phyloP scores from a whole-genome alignment of 2,888 invertebrate species.

The Gandaritis pyraliata region DNA sequence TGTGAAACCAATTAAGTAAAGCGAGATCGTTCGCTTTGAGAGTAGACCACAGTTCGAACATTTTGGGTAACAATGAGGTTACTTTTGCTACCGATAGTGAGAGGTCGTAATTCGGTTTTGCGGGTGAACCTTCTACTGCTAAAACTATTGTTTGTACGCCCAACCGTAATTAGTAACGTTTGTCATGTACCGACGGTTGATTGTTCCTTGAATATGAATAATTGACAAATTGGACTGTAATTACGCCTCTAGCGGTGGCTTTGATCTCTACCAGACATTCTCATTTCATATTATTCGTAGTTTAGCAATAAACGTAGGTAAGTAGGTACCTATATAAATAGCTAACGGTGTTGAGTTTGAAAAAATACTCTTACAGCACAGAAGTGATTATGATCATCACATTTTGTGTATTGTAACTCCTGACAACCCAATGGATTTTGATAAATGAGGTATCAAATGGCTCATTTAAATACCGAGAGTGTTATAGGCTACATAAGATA shows the following conservation, averaged over 20 bases:
- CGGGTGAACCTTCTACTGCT: constrained; percentile 57
- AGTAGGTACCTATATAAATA: too few species aligned
- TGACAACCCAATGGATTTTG: too few species aligned
- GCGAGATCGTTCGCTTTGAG: constrained; percentile 10
- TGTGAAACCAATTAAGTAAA: constrained; percentile 7
- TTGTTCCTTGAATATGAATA: constrained; percentile 22
- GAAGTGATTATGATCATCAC: too few species aligned
- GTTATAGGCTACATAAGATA: too few species aligned
- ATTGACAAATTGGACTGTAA: constrained; percentile 21
- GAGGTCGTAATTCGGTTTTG: constrained; percentile 67
- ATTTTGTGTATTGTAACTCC: too few species aligned
- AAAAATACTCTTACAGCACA: too few species aligned
- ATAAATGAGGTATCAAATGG: too few species aligned
- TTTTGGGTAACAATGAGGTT: constrained; percentile 48
- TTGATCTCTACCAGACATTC: constrained; percentile 2
- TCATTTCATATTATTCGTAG: background rate
- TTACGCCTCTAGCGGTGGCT: background rate
- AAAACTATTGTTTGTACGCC: constrained; percentile 65
- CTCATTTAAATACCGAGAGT: too few species aligned
- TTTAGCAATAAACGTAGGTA: too few species aligned
- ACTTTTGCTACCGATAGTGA: constrained; percentile 62
- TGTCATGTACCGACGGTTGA: constrained; percentile 51
- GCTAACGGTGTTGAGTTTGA: too few species aligned
- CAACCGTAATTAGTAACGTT: constrained; percentile 61
- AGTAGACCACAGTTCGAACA: constrained; percentile 31